phyloP scores from a whole-genome alignment of 2,888 invertebrate genomes.

The Brachypterus glaber region DNA sequence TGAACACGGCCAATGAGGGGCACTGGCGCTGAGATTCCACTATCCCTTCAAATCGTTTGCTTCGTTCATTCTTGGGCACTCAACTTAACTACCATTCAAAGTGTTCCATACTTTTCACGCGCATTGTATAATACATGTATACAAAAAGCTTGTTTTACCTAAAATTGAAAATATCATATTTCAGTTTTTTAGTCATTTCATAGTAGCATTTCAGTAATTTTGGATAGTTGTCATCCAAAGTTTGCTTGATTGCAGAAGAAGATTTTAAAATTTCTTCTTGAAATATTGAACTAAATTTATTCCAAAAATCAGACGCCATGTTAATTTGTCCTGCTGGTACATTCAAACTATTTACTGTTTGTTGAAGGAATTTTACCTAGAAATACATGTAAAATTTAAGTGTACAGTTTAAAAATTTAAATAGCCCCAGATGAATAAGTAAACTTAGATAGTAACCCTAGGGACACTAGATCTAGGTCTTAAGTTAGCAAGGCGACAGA shows the following conservation, averaged over 20 bases:
- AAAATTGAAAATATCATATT: conserved; percentile 50
- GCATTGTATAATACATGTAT: too few species aligned
- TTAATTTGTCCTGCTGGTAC: too few species aligned
- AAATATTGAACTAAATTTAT: conserved; percentile 40
- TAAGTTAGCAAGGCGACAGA: too few species aligned
- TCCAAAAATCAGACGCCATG: conserved; percentile 49
- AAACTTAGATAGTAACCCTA: too few species aligned
- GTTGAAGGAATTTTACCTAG: conserved; percentile 43
- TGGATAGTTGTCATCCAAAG: conserved; percentile 80
- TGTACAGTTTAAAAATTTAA: too few species aligned
- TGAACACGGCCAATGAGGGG: too few species aligned
- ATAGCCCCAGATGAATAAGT: too few species aligned
- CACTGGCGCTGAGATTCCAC: too few species aligned
- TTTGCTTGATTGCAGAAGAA: conserved; percentile 58
- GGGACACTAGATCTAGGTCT: too few species aligned
- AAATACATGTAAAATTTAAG: conserved; percentile 22
- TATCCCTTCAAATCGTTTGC: too few species aligned
- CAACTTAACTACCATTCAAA: neutral
- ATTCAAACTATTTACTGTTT: conserved; percentile 42
- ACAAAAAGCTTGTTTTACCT: conserved; percentile 41
- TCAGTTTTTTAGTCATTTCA: conserved; percentile 63
- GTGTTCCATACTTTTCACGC: too few species aligned
- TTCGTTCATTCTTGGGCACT: too few species aligned
- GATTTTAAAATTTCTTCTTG: conserved; percentile 47
- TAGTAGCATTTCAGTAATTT: conserved; percentile 72